phyloP scores from a whole-genome alignment of 2,888 invertebrate species.

The Tethea ocularis region DNA sequence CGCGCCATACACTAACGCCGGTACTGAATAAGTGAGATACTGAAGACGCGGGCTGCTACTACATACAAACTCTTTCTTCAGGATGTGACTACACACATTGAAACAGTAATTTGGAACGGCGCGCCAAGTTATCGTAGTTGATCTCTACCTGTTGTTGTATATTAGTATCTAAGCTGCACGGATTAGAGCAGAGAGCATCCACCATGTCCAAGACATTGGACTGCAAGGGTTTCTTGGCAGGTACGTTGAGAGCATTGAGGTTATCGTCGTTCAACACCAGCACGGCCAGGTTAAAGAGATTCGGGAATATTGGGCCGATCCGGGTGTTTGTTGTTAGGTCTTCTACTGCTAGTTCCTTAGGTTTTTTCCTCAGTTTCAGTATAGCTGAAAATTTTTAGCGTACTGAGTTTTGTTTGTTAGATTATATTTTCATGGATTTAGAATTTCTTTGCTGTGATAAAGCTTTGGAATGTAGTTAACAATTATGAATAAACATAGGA shows the following conservation, averaged over 20 bases:
- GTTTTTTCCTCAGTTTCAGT: constrained; percentile 77
- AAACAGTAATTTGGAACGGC: too few relatives aligned
- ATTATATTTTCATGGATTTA: too few relatives aligned
- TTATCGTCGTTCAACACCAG: constrained; percentile 84
- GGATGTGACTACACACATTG: too few relatives aligned
- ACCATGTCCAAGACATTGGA: constrained; percentile 82
- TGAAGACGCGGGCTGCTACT: too few relatives aligned
- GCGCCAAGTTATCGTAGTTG: too few relatives aligned
- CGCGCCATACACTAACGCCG: too few relatives aligned
- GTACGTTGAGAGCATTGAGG: constrained; percentile 74
- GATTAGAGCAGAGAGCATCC: constrained; percentile 83
- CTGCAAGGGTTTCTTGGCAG: constrained; percentile 74
- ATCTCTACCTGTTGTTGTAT: constrained; percentile 81
- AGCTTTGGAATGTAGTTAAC: too few relatives aligned
- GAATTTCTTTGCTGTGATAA: too few relatives aligned
- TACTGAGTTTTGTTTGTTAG: too few relatives aligned
- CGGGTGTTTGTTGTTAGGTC: constrained; percentile 83
- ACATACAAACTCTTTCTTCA: too few relatives aligned
- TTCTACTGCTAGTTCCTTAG: constrained; percentile 80
- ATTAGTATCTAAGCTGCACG: constrained; percentile 81
- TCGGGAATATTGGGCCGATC: constrained; percentile 84
- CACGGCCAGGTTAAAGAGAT: constrained; percentile 84
- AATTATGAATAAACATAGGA: too few relatives aligned
- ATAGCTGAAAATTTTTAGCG: constrained; percentile 77
- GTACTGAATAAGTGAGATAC: too few relatives aligned